phyloP scores from a whole-genome alignment of 2,888 invertebrate genomes.

The Lithophane leautieri region DNA sequence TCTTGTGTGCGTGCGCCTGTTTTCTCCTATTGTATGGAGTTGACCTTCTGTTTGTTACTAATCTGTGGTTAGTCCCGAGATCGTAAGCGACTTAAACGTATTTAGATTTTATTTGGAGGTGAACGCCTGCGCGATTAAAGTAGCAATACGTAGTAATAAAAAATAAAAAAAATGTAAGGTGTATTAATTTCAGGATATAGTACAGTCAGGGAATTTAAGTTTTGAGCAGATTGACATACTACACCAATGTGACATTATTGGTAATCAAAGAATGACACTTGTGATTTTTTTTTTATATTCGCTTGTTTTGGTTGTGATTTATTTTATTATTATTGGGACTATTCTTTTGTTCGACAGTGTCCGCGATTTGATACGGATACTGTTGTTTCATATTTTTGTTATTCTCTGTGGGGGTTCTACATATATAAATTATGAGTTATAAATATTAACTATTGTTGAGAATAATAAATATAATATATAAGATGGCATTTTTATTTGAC shows the following conservation, averaged over 20 bases:
- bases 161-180: not conserved
- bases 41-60: conserved; percentile 3
- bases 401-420: too few relatives aligned
- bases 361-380: too few relatives aligned
- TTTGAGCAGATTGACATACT: not conserved
- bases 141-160: not conserved
- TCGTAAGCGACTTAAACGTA: conserved; percentile 9
- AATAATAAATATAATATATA: too few relatives aligned
- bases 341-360: too few relatives aligned
- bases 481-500: too few relatives aligned
- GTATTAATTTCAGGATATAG: not conserved
- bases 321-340: too few relatives aligned
- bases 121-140: conserved; percentile 23
- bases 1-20: not conserved
- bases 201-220: not conserved
- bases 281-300: too few relatives aligned
- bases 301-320: too few relatives aligned
- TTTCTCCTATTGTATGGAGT: not conserved
- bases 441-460: too few relatives aligned
- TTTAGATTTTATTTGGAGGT: conserved; percentile 23
- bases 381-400: too few relatives aligned
- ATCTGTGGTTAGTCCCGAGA: not conserved
- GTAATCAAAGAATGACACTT: not conserved
- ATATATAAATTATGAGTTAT: too few relatives aligned
- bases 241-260: not conserved